Evolutionary conservation across 1,140 invertebrate genomes (phyloP).

Genomic region (Idris sp.): DNA sequence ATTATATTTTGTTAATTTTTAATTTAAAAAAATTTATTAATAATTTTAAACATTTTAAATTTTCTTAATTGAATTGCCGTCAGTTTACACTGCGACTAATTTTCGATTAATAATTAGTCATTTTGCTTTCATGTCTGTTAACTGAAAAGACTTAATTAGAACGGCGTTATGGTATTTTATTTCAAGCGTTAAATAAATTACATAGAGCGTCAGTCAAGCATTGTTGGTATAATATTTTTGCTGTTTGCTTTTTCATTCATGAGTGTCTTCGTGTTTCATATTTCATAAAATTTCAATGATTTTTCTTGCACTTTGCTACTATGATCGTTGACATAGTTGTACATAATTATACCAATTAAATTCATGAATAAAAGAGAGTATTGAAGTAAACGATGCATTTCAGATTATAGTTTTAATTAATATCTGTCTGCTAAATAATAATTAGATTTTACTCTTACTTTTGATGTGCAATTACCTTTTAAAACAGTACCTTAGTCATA

Average conservation of each 20-base stretch:
- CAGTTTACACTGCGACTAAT: too few species aligned
- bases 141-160: neutral
- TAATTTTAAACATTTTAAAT: too few species aligned
- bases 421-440: too few species aligned
- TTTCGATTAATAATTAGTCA: too few species aligned
- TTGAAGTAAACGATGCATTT: slow-evolving; percentile 3
- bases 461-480: too few species aligned
- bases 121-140: too few species aligned
- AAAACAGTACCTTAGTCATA: too few species aligned
- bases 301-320: slow-evolving; percentile 1
- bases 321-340: slow-evolving; percentile 4
- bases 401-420: neutral
- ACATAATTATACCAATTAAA: neutral
- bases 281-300: slow-evolving; percentile 12
- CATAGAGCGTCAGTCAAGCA: slow-evolving; percentile 8
- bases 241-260: slow-evolving; percentile 15
- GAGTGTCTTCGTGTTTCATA: slow-evolving; percentile 7
- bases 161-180: slow-evolving; percentile 1
- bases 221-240: slow-evolving; percentile 10
- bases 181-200: slow-evolving; percentile 13
- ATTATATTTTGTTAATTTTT: too few species aligned
- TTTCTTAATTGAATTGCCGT: too few species aligned
- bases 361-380: slow-evolving; percentile 1
- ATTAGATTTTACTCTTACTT: slow-evolving; percentile 3
- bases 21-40: too few species aligned